A percentile compares a stretch with the other conserved stretches of the same genome.
These are phyloP conservation scores for Hippocampus guttulatus DNA, from an alignment of 2,113 vertebrate genomes.

Conservation along the genomic window DNA sequence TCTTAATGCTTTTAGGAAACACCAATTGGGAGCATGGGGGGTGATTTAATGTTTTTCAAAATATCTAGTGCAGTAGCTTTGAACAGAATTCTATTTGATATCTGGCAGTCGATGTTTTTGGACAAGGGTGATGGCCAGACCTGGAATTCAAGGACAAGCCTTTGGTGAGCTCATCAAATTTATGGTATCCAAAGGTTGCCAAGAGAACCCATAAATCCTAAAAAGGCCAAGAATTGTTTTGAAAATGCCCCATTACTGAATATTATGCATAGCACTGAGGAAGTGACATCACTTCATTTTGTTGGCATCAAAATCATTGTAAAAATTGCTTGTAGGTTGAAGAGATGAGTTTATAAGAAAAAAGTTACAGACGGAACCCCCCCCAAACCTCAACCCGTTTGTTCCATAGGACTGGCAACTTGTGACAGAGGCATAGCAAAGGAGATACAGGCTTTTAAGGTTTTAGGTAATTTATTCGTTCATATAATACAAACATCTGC, in stretches of 20 bases:
- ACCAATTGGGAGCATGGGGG: conserved; percentile 34
- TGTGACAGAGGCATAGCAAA: conserved; percentile 11
- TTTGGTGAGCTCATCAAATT: background rate
- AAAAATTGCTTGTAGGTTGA: conserved; percentile 12
- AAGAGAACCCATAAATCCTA: background rate
- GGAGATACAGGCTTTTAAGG: background rate
- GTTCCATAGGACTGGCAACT: conserved; percentile 13
- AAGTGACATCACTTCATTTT: conserved; percentile 23
- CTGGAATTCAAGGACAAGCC: background rate
- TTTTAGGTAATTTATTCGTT: conserved; percentile 5
- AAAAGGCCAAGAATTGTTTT: conserved; percentile 2
- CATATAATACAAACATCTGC: conserved; percentile 11
- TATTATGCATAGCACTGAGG: conserved; percentile 43
- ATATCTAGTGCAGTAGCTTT: conserved; percentile 14
- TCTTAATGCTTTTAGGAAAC: conserved; percentile 43
- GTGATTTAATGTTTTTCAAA: conserved; percentile 26
- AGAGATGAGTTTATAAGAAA: background rate
- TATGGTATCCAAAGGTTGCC: background rate
- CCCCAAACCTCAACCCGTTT: conserved; percentile 11
- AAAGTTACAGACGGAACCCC: background rate
- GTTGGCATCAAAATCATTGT: conserved; percentile 21
- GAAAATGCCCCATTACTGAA: conserved; percentile 27
- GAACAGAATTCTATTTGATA: conserved; percentile 7
- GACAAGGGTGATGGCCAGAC: background rate
- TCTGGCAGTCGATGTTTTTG: background rate